These are phyloP conservation scores for Periophthalmus magnuspinnatus DNA, from an alignment of 2,797 vertebrate species.

Conservation along the genomic window DNA sequence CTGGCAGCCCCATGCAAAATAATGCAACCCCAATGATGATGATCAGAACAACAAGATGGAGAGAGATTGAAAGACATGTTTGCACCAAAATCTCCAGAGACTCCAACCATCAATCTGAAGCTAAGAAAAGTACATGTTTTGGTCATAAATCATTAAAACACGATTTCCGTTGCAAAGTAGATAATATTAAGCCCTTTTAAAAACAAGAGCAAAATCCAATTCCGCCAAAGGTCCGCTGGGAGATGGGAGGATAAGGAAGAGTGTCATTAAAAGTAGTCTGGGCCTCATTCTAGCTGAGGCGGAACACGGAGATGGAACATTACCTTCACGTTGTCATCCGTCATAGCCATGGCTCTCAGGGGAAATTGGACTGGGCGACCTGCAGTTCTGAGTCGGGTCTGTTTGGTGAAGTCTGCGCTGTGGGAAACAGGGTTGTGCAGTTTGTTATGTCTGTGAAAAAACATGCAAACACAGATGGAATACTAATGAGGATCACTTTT, in stretches of 20 bases:
- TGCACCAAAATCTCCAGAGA: slow-evolving; percentile 51
- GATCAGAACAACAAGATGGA: not conserved
- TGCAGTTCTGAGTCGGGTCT: slow-evolving; percentile 28
- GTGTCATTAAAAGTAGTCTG: slow-evolving; percentile 60
- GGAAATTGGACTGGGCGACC: slow-evolving; percentile 42
- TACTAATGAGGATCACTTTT: not conserved
- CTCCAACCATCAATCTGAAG: slow-evolving; percentile 4
- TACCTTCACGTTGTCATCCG: slow-evolving; percentile 39
- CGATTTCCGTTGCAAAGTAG: slow-evolving; percentile 44
- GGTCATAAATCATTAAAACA: slow-evolving; percentile 66
- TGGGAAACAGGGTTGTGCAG: not conserved
- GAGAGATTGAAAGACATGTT: slow-evolving; percentile 30
- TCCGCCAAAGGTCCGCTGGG: slow-evolving; percentile 50
- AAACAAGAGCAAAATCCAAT: slow-evolving; percentile 61
- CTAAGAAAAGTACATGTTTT: not conserved
- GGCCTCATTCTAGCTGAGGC: slow-evolving; percentile 46
- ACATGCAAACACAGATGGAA: slow-evolving; percentile 19
- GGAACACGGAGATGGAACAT: slow-evolving; percentile 41
- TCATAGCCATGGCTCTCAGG: slow-evolving; percentile 26
- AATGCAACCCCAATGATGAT: too few species aligned
- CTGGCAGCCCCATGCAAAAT: too few species aligned
- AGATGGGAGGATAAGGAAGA: slow-evolving; percentile 41
- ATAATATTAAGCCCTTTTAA: slow-evolving; percentile 57
- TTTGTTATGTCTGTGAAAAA: slow-evolving; percentile 21
- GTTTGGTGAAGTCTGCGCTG: slow-evolving; percentile 18